Evolutionary conservation across 2,113 vertebrate species (phyloP).

Genomic region (Kryptolebias marmoratus): DNA sequence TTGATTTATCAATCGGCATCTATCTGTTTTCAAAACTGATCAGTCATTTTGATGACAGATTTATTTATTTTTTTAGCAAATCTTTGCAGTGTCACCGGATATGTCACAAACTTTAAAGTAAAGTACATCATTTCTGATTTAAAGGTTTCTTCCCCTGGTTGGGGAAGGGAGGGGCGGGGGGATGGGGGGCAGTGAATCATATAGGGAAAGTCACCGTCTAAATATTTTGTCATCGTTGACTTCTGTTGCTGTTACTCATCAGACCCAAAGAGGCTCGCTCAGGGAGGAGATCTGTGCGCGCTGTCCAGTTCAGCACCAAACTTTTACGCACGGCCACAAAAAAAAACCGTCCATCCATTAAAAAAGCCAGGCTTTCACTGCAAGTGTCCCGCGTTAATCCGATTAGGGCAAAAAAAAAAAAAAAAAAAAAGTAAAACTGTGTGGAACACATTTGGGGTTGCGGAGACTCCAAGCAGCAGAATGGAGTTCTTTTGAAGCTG

Average conservation of each 20-base stretch:
- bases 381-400: not conserved
- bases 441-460: not conserved
- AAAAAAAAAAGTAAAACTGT: not conserved
- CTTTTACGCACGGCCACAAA: conserved; percentile 12
- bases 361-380: not conserved
- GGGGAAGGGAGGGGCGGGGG: too few relatives aligned
- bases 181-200: not conserved
- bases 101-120: not conserved
- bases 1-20: too few relatives aligned
- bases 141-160: too few relatives aligned
- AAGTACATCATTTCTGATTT: too few relatives aligned
- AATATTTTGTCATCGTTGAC: conserved; percentile 2
- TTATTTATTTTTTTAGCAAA: too few relatives aligned
- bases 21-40: too few relatives aligned
- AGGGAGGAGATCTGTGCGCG: conserved; percentile 32
- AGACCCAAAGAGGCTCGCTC: too few relatives aligned
- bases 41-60: too few relatives aligned
- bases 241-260: not conserved
- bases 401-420: not conserved
- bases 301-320: conserved; percentile 76
- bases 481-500: too few relatives aligned
- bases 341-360: not conserved
- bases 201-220: not conserved
- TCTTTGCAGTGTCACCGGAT: not conserved
- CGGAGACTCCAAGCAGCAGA: not conserved